Percentiles rank a stretch among this genome's conserved stretches.
Evolutionary conservation across 1,140 invertebrate species (phyloP).

Genomic region (Stenopsyche tienmushanensis): DNA sequence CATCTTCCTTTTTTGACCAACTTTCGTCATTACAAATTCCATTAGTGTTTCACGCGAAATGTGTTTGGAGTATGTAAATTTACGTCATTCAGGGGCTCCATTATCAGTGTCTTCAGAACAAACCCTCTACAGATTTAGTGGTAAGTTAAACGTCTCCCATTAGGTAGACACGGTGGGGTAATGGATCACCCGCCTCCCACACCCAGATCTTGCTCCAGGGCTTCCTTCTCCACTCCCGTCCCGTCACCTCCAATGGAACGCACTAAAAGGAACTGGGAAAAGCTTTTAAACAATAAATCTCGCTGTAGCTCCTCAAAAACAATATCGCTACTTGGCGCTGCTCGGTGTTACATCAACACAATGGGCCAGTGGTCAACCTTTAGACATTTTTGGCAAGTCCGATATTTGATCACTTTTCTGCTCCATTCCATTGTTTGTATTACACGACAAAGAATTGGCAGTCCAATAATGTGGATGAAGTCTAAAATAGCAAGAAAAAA

Average conservation of each 20-base stretch:
- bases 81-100: not conserved
- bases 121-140: constrained; percentile 22
- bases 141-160: constrained; percentile 28
- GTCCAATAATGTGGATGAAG: too few relatives aligned
- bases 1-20: not conserved
- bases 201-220: not conserved
- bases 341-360: not conserved
- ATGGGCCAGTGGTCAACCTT: constrained; percentile 5
- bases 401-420: too few relatives aligned
- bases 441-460: too few relatives aligned
- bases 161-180: constrained; percentile 21
- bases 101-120: constrained; percentile 14
- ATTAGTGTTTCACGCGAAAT: constrained; percentile 12
- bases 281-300: constrained; percentile 42
- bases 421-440: too few relatives aligned
- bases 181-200: constrained; percentile 10
- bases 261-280: constrained; percentile 42
- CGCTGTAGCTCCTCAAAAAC: constrained; percentile 35
- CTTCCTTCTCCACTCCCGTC: not conserved
- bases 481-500: too few relatives aligned
- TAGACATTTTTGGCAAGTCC: too few relatives aligned
- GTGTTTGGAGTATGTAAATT: not conserved
- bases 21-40: not conserved
- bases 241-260: constrained; percentile 24
- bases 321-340: constrained; percentile 26